Percentiles rank a stretch among this genome's conserved stretches.
Conservation (phyloP, 2,113 vertebrate species). For the Trematocara stigmaticum region DNA sequence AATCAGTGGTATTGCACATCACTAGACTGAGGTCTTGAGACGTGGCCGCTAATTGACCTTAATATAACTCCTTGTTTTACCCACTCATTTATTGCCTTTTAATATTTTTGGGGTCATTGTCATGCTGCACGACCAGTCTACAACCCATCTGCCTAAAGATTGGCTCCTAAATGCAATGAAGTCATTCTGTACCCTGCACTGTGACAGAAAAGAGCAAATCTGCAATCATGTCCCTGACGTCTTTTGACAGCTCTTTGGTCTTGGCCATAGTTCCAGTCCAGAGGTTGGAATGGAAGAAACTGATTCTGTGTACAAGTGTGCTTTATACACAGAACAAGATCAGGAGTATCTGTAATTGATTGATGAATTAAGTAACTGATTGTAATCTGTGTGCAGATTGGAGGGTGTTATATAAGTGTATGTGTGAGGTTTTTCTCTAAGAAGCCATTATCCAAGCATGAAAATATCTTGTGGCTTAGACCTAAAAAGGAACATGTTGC, state of each 20-base stretch:
- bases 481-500: background rate
- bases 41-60: background rate
- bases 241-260: background rate
- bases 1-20: too few relatives aligned
- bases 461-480: background rate
- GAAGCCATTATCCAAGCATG: background rate
- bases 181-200: background rate
- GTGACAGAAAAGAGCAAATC: background rate
- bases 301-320: background rate
- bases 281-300: background rate
- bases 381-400: background rate
- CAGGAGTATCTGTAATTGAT: background rate
- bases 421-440: background rate
- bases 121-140: background rate
- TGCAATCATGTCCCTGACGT: background rate
- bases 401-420: background rate
- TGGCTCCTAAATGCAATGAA: background rate
- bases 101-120: background rate
- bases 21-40: background rate
- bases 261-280: background rate
- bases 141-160: background rate
- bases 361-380: background rate
- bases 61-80: background rate
- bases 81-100: background rate
- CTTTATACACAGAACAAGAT: background rate